These are phyloP conservation scores for Brachypterus glaber DNA, from an alignment of 2,888 invertebrate species.

Conservation along the genomic window DNA sequence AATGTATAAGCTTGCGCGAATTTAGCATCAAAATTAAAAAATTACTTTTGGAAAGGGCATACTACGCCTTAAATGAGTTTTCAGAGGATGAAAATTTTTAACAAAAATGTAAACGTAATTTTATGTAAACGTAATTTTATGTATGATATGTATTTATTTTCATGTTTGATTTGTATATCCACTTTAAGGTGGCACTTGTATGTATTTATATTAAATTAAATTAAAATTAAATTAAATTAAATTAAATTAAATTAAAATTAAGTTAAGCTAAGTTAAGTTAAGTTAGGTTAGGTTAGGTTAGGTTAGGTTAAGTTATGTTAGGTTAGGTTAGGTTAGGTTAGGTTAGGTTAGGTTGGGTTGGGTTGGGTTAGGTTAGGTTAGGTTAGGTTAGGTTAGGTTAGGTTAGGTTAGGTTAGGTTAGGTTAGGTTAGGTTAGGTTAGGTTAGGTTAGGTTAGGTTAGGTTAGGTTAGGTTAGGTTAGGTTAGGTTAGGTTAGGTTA, in stretches of 20 bases:
- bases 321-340: conserved; percentile 14
- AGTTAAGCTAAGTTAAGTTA: conserved; percentile 17
- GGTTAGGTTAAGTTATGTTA: conserved; percentile 19
- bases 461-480: conserved; percentile 15
- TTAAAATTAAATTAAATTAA: conserved; percentile 20
- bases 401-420: conserved; percentile 16
- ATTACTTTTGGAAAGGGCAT: no score
- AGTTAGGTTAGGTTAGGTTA: conserved; percentile 20
- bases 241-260: conserved; percentile 19
- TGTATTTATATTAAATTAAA: conserved; percentile 17
- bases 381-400: conserved; percentile 16
- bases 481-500: conserved; percentile 4
- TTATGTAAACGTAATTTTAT: no score
- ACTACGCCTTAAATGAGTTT: no score
- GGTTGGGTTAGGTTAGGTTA: conserved; percentile 17
- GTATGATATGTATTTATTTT: no score
- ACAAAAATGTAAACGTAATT: no score
- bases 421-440: conserved; percentile 16
- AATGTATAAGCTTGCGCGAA: no score
- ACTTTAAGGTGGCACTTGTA: no score
- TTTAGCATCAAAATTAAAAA: no score
- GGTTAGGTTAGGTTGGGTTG: conserved; percentile 18
- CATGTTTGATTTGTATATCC: no score
- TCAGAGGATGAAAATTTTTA: no score
- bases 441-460: conserved; percentile 14